Evolutionary conservation across 2,113 vertebrate genomes (phyloP).

Genomic region (Pseudorasbora parva): DNA sequence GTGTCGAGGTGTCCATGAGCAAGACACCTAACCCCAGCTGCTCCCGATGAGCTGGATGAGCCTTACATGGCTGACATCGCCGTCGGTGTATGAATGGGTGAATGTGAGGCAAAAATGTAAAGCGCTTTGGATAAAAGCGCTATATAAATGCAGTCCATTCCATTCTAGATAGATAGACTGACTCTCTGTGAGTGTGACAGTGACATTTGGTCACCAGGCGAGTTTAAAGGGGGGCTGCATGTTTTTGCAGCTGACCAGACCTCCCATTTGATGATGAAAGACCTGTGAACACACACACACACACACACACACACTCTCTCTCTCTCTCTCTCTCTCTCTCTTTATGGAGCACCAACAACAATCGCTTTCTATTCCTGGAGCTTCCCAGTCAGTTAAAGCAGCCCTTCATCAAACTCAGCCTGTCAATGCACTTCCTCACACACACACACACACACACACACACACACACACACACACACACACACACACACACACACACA

Average conservation of each 20-base stretch:
- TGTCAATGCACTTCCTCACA: constrained; percentile 24
- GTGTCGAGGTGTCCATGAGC: too few species aligned
- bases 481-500: too few species aligned
- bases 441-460: too few species aligned
- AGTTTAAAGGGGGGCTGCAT: constrained; percentile 59
- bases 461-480: too few species aligned
- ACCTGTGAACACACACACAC: constrained; percentile 61
- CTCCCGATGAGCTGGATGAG: too few species aligned
- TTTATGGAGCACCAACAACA: constrained; percentile 66
- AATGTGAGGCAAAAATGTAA: too few species aligned
- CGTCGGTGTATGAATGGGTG: too few species aligned
- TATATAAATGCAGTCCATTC: too few species aligned
- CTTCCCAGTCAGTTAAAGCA: constrained; percentile 45
- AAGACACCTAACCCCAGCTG: too few species aligned
- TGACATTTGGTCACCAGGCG: constrained; percentile 73
- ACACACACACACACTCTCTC: constrained; percentile 22
- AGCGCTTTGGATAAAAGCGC: too few species aligned
- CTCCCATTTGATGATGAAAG: constrained; percentile 76
- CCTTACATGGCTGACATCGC: too few species aligned
- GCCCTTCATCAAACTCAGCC: constrained; percentile 50
- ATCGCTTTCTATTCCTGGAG: constrained; percentile 72
- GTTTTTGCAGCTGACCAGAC: constrained; percentile 81
- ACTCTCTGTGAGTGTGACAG: constrained; percentile 64
- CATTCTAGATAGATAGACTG: not conserved
- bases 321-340: constrained; percentile 47